phyloP scores from a whole-genome alignment of 2,888 invertebrate species.

The Ormyrus rosae region DNA sequence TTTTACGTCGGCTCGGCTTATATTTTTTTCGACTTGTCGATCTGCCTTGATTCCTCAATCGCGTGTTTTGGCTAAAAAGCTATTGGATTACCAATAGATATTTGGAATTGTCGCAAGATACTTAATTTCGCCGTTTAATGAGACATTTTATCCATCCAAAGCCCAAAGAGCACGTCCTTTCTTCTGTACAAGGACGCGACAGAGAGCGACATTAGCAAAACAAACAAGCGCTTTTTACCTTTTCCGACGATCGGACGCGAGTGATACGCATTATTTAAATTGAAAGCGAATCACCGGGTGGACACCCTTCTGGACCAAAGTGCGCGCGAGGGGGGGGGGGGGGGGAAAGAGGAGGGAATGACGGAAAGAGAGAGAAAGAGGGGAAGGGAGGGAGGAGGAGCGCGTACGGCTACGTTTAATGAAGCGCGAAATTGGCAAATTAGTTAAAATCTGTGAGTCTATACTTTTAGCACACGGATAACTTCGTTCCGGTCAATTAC shows the following conservation, averaged over 20 bases:
- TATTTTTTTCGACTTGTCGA: too few relatives aligned
- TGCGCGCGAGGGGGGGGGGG: too few relatives aligned
- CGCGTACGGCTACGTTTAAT: conserved; percentile 63
- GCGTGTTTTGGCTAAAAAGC: too few relatives aligned
- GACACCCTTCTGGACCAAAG: too few relatives aligned
- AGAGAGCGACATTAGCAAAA: conserved; percentile 30
- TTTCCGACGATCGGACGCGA: background rate
- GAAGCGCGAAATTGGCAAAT: conserved; percentile 70
- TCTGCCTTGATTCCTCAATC: too few relatives aligned
- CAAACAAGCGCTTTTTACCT: conserved; percentile 27
- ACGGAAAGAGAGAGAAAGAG: conserved; percentile 4
- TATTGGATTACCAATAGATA: too few relatives aligned
- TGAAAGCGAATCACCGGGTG: conserved; percentile 24
- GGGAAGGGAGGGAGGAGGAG: conserved; percentile 5
- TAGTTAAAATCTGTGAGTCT: conserved; percentile 65
- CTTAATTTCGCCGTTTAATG: too few relatives aligned
- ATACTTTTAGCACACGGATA: conserved; percentile 53
- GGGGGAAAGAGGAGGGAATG: background rate
- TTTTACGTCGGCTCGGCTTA: too few relatives aligned
- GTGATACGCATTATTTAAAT: conserved; percentile 39
- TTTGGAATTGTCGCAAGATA: too few relatives aligned
- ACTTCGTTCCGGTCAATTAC: conserved; percentile 67
- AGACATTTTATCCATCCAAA: too few relatives aligned
- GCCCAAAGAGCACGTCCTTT: too few relatives aligned
- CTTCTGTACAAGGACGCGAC: background rate